phyloP scores from a whole-genome alignment of 2,113 vertebrate species.

The Datnioides undecimradiatus region DNA sequence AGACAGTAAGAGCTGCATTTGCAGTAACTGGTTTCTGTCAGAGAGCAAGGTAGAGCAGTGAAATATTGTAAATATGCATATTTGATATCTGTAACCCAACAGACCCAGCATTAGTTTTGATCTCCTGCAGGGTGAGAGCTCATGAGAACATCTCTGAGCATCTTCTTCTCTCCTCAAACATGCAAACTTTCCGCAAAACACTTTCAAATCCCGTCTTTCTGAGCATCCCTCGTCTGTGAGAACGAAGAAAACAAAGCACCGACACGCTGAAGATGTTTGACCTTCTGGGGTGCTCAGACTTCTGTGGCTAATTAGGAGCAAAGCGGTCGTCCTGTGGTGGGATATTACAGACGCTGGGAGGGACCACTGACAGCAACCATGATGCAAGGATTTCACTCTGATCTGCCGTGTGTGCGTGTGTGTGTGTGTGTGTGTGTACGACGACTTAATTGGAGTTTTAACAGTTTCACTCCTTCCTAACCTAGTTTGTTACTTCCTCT shows the following conservation, averaged over 20 bases:
- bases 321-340: constrained; percentile 51
- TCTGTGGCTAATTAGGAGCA: constrained; percentile 64
- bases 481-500: constrained; percentile 42
- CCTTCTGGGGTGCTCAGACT: constrained; percentile 39
- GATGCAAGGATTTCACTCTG: constrained; percentile 71
- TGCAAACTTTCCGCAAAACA: constrained; percentile 1
- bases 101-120: not conserved
- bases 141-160: constrained; percentile 12
- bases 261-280: constrained; percentile 23
- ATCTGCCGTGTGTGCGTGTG: constrained; percentile 25
- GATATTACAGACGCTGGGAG: constrained; percentile 40
- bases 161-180: constrained; percentile 29
- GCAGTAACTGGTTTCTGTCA: no score
- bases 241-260: constrained; percentile 26
- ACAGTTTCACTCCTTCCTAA: constrained; percentile 42
- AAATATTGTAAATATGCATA: no score
- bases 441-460: constrained; percentile 55
- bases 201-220: not conserved
- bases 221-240: constrained; percentile 17
- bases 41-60: no score
- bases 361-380: constrained; percentile 61
- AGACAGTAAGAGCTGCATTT: no score
- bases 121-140: constrained; percentile 2
- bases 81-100: no score
- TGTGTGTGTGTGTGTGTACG: not conserved